phyloP scores from a whole-genome alignment of 2,888 invertebrate species.

The Himalopsyche anomala region DNA sequence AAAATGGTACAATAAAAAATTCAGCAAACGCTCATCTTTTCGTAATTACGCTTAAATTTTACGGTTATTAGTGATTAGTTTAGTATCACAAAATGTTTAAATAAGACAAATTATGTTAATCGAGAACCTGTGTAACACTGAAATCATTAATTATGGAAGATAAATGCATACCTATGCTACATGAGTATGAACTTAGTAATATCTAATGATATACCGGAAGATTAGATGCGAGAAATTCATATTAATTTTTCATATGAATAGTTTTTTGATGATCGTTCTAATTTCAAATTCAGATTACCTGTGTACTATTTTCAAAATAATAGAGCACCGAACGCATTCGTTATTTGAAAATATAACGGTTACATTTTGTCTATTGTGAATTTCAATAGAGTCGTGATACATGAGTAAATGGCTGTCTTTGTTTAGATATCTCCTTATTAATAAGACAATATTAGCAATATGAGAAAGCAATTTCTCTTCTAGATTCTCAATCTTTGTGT shows the following conservation, averaged over 20 bases:
- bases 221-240: too few relatives aligned
- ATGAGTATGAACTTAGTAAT: too few relatives aligned
- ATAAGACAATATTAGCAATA: slow-evolving; percentile 24
- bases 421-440: slow-evolving; percentile 46
- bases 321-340: slow-evolving; percentile 16
- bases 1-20: too few relatives aligned
- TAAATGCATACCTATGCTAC: too few relatives aligned
- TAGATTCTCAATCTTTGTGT: slow-evolving; percentile 21
- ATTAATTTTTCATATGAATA: background rate
- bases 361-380: slow-evolving; percentile 43
- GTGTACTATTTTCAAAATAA: background rate
- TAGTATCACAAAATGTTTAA: too few relatives aligned
- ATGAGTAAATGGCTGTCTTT: slow-evolving; percentile 28
- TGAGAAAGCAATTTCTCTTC: slow-evolving; percentile 22
- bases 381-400: slow-evolving; percentile 43
- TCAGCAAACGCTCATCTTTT: too few relatives aligned
- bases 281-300: background rate
- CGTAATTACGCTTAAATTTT: too few relatives aligned
- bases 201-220: too few relatives aligned
- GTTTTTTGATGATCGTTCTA: background rate
- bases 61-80: too few relatives aligned
- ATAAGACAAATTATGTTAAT: too few relatives aligned
- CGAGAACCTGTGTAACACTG: too few relatives aligned
- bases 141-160: too few relatives aligned
- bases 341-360: background rate